A percentile compares a stretch with the other conserved stretches of the same genome.
Conservation (phyloP, 2,113 vertebrate species). For the Rostratula benghalensis region DNA sequence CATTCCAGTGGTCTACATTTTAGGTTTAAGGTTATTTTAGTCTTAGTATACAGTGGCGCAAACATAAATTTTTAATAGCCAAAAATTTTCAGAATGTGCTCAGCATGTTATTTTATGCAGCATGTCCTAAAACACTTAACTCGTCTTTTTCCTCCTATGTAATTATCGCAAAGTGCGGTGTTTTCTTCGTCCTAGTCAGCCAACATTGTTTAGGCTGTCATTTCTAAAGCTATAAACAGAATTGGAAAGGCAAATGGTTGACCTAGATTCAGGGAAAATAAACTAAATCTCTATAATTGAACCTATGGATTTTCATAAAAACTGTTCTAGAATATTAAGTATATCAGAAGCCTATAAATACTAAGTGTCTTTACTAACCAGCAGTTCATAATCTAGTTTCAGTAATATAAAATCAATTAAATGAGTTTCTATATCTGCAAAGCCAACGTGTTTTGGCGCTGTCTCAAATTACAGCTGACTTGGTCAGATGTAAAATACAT, state of each 20-base stretch:
- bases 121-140: neutral
- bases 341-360: neutral
- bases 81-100: neutral
- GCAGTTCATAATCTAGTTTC: neutral
- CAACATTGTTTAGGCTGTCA: neutral
- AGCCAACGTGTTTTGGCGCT: neutral
- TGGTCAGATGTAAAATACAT: neutral
- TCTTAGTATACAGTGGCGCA: neutral
- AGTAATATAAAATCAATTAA: neutral
- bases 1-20: neutral
- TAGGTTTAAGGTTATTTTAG: neutral
- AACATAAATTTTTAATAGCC: neutral
- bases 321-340: neutral
- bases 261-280: constrained; percentile 26
- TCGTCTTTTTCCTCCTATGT: too few species aligned
- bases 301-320: neutral
- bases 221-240: neutral
- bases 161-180: neutral
- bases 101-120: neutral
- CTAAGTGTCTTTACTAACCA: neutral
- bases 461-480: neutral
- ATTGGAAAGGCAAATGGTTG: neutral
- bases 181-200: neutral
- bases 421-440: neutral
- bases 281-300: neutral